Conservation (phyloP, 2,888 invertebrate species). For the Drosophila formosana region DNA sequence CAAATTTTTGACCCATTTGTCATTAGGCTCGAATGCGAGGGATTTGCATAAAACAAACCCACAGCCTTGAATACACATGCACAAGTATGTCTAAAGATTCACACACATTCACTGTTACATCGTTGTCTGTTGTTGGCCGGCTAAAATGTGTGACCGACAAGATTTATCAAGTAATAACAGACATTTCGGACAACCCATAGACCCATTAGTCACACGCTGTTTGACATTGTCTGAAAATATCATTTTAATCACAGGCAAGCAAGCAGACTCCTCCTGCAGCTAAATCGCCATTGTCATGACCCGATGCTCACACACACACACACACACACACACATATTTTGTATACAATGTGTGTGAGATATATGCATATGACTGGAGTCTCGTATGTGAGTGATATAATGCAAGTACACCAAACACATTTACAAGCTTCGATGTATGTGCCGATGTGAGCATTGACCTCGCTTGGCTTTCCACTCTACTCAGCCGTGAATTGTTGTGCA, state of each 20-base stretch:
- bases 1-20: slow-evolving; percentile 81
- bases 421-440: background rate
- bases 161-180: slow-evolving; percentile 81
- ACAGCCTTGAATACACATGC: slow-evolving; percentile 32
- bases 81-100: background rate
- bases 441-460: background rate
- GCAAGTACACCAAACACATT: slow-evolving; percentile 8
- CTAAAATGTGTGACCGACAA: slow-evolving; percentile 78
- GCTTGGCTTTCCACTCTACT: background rate
- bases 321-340: slow-evolving; percentile 13
- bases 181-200: slow-evolving; percentile 81
- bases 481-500: background rate
- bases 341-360: slow-evolving; percentile 7
- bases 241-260: slow-evolving; percentile 74
- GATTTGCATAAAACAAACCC: slow-evolving; percentile 79
- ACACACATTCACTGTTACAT: slow-evolving; percentile 23
- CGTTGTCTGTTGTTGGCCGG: slow-evolving; percentile 35
- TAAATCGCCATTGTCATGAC: slow-evolving; percentile 17
- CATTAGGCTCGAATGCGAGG: slow-evolving; percentile 71
- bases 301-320: slow-evolving; percentile 15
- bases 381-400: slow-evolving; percentile 12
- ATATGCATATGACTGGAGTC: slow-evolving; percentile 15
- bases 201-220: slow-evolving; percentile 80
- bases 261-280: slow-evolving; percentile 9
- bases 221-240: slow-evolving; percentile 81